Evolutionary conservation across 1,140 invertebrate genomes (phyloP).

Genomic region (fruit fly (Drosophila melanogaster)): Release_6_plus_ISO1_MT NT_033779.5:20517501-20518000

Average conservation of each 20-base stretch:
- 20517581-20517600: not conserved
- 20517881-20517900: no score
- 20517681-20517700: conserved; percentile 82
- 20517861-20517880: no score
- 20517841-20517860: no score
- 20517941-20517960: no score
- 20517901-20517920: no score
- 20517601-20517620: conserved; percentile 45
- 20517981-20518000: no score
- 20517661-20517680: conserved; percentile 75
- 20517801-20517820: no score
- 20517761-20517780: not conserved
- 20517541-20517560: conserved; percentile 21
- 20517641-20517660: conserved; percentile 40
- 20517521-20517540: conserved; percentile 15
- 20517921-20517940: no score
- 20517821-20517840: no score
- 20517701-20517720: conserved; percentile 81
- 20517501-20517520: conserved; percentile 16
- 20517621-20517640: conserved; percentile 38
- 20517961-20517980: not conserved
- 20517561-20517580: conserved; percentile 45
- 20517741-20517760: not conserved
- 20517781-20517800: no score
- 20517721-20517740: conserved; percentile 24